phyloP scores from a whole-genome alignment of 2,113 vertebrate species.

The Poeciliopsis prolifica region DNA sequence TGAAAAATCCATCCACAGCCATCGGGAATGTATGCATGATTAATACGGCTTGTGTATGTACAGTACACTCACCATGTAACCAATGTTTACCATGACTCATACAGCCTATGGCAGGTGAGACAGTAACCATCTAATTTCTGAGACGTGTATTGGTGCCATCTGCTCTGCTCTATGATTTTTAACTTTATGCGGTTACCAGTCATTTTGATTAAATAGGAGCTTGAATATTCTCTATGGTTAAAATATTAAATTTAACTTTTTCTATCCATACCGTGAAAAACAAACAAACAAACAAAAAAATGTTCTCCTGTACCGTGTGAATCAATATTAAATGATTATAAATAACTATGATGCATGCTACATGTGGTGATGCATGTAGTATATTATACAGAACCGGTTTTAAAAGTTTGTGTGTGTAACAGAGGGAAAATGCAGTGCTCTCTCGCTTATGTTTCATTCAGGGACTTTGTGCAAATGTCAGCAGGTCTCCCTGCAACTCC shows the following conservation, averaged over 20 bases:
- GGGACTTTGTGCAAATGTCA: constrained; percentile 78
- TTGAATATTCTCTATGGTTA: constrained; percentile 65
- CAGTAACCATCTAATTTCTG: constrained; percentile 67
- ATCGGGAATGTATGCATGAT: constrained; percentile 63
- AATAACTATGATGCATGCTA: background rate
- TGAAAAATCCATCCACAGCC: constrained; percentile 49
- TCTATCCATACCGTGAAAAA: constrained; percentile 17
- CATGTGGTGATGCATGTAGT: background rate
- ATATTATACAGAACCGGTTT: background rate
- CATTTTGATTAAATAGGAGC: constrained; percentile 73
- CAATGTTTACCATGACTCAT: constrained; percentile 62
- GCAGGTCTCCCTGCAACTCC: constrained; percentile 76
- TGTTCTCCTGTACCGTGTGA: constrained; percentile 21
- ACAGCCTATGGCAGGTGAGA: constrained; percentile 62
- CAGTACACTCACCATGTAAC: constrained; percentile 57
- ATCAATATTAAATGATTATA: constrained; percentile 9
- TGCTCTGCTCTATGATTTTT: constrained; percentile 61
- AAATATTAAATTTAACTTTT: constrained; percentile 71
- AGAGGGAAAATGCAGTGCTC: background rate
- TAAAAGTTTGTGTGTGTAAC: background rate
- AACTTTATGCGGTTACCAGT: constrained; percentile 60
- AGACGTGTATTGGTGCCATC: constrained; percentile 41
- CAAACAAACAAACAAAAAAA: background rate
- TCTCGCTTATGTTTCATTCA: constrained; percentile 45
- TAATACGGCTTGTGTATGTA: constrained; percentile 63